Evolutionary conservation across 37 sponge, comb jelly and placozoan genomes (phyloP).

Genomic region (Corticium candelabrum): DNA sequence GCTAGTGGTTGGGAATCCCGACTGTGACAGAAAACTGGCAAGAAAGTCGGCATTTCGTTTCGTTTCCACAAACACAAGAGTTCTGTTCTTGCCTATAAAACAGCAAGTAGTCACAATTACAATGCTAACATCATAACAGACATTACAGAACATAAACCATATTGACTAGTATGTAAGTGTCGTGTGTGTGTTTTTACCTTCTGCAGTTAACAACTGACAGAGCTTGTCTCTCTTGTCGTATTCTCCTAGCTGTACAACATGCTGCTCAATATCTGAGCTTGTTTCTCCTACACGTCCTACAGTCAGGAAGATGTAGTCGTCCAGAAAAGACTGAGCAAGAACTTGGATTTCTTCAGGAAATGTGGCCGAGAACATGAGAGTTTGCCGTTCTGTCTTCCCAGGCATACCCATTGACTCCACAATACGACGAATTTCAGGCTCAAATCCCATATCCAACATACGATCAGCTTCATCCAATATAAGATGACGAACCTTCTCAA

Average conservation of each 20-base stretch:
- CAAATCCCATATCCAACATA: constrained; percentile 96
- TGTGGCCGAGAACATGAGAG: constrained; percentile 95
- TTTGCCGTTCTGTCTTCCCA: constrained; percentile 53
- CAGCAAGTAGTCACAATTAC: neutral
- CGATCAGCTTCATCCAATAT: constrained; percentile 95
- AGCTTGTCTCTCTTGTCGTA: constrained; percentile 70
- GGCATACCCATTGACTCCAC: constrained; percentile 60
- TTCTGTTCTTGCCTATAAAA: constrained; percentile 41
- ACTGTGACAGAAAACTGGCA: constrained; percentile 78
- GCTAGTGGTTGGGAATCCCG: constrained; percentile 77
- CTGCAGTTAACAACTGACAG: constrained; percentile 50
- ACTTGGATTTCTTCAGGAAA: constrained; percentile 84
- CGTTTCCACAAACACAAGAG: constrained; percentile 87
- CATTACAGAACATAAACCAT: constrained; percentile 2
- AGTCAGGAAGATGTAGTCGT: constrained; percentile 80
- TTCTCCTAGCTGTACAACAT: constrained; percentile 61
- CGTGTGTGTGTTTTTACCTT: constrained; percentile 23
- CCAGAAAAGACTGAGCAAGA: constrained; percentile 71
- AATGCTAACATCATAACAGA: neutral
- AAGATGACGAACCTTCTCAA: constrained; percentile 48
- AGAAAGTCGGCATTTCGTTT: constrained; percentile 88
- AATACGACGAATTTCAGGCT: constrained; percentile 55
- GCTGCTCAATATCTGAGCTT: constrained; percentile 74
- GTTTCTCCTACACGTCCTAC: constrained; percentile 82
- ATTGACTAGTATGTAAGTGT: neutral